Base-by-base conservation (phyloP, 1,140 invertebrate genomes). In the Pseudomyrmex cubaensis region DNA sequence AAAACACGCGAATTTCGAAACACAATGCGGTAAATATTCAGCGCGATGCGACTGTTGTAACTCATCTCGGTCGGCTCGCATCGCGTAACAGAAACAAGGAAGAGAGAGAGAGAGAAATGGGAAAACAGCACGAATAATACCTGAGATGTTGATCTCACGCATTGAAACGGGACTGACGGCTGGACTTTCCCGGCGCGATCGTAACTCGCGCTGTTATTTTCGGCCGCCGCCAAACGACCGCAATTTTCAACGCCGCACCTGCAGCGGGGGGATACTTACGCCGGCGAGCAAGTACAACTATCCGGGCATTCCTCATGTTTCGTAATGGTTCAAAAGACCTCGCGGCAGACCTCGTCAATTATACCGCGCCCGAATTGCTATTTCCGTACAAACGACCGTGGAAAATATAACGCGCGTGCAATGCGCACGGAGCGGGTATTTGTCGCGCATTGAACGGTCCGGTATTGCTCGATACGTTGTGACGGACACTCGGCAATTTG, bases 221-320 rank as follows among this genome's bases (percentile, higher is more conserved):
- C 44, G 15, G 35, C 17, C 35, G 35, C 20, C 20, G 54, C n/a
- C 61, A 76, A 78, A 78, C 64, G 64, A 78, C 76, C 56, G 44
- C 66, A 80, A 80, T 80, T 80, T 80, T 66, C 76, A 35, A 61
- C 54, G 44, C 15, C 46, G 63, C 76, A 78, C 52, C 64, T 78
- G 64, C 20, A 70, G 17, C 54, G 12, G 35, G 17, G 5, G 76
- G 44, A 69, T 78, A 59, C 20, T 67, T 66, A 25, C 13, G 64
- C 35, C 35, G 22, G 46, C 4, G 75, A 78, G 57, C 62, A 78
- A 69, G 64, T 70, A 54, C 54, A 78, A 78, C 64, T 70, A 78
- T 57, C 63, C 35, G 20, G 4, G 35, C 52, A 59, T 70, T 78
- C 44, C 54, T 69, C 64, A 20, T 78, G 20, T 64, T 70, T 17